phyloP scores from a whole-genome alignment of 2,797 vertebrate genomes.

The Chaunax sp. region DNA sequence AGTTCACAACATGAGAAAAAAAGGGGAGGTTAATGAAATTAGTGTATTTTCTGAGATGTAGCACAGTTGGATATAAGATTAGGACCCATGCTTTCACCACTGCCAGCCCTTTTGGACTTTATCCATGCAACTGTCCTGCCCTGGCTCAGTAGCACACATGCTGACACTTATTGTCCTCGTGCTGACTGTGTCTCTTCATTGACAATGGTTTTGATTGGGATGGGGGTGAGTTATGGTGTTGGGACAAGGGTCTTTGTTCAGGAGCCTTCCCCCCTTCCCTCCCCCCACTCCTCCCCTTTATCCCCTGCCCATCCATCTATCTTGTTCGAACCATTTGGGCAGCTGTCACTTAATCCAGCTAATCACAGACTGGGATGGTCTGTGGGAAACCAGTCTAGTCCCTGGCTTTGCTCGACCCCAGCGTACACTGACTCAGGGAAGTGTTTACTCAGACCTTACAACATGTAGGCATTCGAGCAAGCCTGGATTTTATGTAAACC shows the following conservation, averaged over 20 bases:
- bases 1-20: background rate
- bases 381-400: constrained; percentile 84
- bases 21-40: constrained; percentile 18
- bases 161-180: constrained; percentile 77
- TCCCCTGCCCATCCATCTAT: constrained; percentile 79
- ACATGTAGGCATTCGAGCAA: constrained; percentile 36
- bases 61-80: constrained; percentile 1
- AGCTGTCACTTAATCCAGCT: constrained; percentile 91
- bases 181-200: constrained; percentile 75
- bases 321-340: constrained; percentile 85
- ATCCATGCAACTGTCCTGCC: constrained; percentile 36
- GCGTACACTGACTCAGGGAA: constrained; percentile 42
- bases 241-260: constrained; percentile 85
- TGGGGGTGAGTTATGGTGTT: constrained; percentile 78
- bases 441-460: constrained; percentile 59
- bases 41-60: constrained; percentile 7
- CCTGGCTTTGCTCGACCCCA: constrained; percentile 61
- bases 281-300: constrained; percentile 69
- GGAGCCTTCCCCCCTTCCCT: constrained; percentile 75
- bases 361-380: constrained; percentile 83
- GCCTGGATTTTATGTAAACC: constrained; percentile 30
- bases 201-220: constrained; percentile 79
- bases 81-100: constrained; percentile 10
- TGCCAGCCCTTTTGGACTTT: constrained; percentile 22
- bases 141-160: constrained; percentile 65